Percentiles rank a stretch among this genome's conserved stretches.
Evolutionary conservation across 35 echinoderm and acorn worm genomes (phyloP).

Genomic region (Stichopus chloronotus): DNA sequence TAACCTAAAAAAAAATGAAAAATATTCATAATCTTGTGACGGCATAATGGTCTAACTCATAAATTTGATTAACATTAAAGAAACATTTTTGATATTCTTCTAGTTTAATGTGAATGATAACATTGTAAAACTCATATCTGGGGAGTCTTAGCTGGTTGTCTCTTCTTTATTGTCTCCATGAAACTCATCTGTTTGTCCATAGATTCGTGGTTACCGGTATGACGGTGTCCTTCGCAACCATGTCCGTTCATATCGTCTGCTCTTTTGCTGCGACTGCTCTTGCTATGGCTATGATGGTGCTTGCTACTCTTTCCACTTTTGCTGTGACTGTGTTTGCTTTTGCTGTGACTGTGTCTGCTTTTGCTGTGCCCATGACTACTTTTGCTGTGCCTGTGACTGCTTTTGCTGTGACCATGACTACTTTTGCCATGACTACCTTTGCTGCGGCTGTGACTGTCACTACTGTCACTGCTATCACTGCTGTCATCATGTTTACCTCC

Average conservation of each 20-base stretch:
- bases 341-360: neutral
- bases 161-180: neutral
- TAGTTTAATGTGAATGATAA: too few relatives aligned
- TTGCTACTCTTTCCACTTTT: neutral
- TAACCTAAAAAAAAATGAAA: too few relatives aligned
- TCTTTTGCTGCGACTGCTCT: neutral
- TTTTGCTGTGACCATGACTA: neutral
- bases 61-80: too few relatives aligned
- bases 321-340: neutral
- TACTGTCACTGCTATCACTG: neutral
- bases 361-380: neutral
- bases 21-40: too few relatives aligned
- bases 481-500: neutral
- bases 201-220: neutral
- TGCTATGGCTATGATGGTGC: too few relatives aligned
- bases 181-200: neutral
- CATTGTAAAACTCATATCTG: neutral
- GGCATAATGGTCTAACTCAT: too few relatives aligned
- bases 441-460: neutral
- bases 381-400: neutral
- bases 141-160: neutral
- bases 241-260: neutral
- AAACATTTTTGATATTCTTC: too few relatives aligned
- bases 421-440: neutral
- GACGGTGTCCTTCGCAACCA: constrained; percentile 21